Percentiles rank a stretch among this genome's conserved stretches.
phyloP scores from a whole-genome alignment of 2,113 vertebrate genomes.

The Festucalex cinctus region DNA sequence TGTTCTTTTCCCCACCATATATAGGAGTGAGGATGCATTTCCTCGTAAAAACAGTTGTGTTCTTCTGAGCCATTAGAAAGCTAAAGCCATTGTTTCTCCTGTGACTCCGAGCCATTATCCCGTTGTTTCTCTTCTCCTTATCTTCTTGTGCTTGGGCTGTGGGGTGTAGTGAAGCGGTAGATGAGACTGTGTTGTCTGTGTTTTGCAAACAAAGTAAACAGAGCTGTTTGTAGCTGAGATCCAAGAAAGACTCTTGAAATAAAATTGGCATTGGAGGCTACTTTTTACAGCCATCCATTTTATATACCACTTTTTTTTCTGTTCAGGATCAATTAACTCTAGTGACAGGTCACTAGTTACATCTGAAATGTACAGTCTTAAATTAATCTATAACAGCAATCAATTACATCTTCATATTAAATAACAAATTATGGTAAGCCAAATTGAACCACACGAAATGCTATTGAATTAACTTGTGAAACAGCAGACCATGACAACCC shows the following conservation, averaged over 20 bases:
- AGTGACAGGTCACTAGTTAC: too few species aligned
- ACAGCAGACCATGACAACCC: too few species aligned
- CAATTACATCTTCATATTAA: too few species aligned
- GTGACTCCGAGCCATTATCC: conserved; percentile 39
- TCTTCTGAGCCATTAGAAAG: conserved; percentile 43
- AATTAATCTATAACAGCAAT: not conserved
- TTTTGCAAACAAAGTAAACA: conserved; percentile 44
- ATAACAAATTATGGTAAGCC: too few species aligned
- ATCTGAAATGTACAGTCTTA: not conserved
- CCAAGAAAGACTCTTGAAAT: conserved; percentile 28
- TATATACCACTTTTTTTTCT: not conserved
- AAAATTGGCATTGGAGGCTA: conserved; percentile 11
- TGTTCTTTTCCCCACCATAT: conserved; percentile 13
- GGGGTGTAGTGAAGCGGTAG: conserved; percentile 30
- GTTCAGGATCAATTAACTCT: not conserved
- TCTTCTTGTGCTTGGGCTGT: conserved; percentile 30
- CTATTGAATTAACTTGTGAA: too few species aligned
- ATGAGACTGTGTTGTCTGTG: conserved; percentile 37
- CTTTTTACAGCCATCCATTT: not conserved
- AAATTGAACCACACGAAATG: too few species aligned
- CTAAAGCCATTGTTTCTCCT: conserved; percentile 47
- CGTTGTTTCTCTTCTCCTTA: conserved; percentile 37
- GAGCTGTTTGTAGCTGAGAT: conserved; percentile 21
- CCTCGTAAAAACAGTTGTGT: conserved; percentile 39
- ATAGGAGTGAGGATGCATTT: conserved; percentile 46